Base-by-base conservation (phyloP, 2,888 invertebrate genomes). In the Chorisops tibialis region DNA sequence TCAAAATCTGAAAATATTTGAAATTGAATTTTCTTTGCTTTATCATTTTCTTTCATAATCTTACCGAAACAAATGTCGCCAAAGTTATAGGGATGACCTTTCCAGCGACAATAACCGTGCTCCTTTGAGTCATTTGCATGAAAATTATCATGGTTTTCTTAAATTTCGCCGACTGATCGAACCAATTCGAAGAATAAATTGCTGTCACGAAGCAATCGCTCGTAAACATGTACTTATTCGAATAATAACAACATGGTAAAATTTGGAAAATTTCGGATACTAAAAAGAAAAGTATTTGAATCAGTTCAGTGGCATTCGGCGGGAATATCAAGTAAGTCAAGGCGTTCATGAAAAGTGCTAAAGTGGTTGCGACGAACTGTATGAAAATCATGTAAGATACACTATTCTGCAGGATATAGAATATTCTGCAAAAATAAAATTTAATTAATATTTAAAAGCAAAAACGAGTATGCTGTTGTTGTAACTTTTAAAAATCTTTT, bases 51-150 rank as follows among this genome's bases (percentile, higher is more conserved):
- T 30, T 30, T 30, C 30, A 30, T 30, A 9, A 21, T 58, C 68
- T 66, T 60, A 70, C 70, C 61, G 60, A 59, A 5, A 69, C 11
- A 63, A 69, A 71, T 21, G 70, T 68, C 48, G 69, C 69, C 63
- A 71, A 52, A 9, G 69, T 67, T 0, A 69, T 66, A 3, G 70
- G 70, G n/a, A 67, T 67, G 63, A 71, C 60, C 52, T 67, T 65
- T 1, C 69, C 71, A 3, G 71, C 70, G 60, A 68, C 39, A 12
- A 71, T 64, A 0, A 61, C 61, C 7, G 63, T 68, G 2, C 37
- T 50, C 18, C 65, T 66, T 56, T 71, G 71, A 0, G 70, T 67
- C 51, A 70, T 69, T 56, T 70, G 70, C 71, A 71, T 71, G 35
- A 71, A 70, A 52, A 71, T 70, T 1, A 71, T 70, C 11, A 71